phyloP scores from a whole-genome alignment of 2,888 invertebrate genomes.

The Tholera decimalis region DNA sequence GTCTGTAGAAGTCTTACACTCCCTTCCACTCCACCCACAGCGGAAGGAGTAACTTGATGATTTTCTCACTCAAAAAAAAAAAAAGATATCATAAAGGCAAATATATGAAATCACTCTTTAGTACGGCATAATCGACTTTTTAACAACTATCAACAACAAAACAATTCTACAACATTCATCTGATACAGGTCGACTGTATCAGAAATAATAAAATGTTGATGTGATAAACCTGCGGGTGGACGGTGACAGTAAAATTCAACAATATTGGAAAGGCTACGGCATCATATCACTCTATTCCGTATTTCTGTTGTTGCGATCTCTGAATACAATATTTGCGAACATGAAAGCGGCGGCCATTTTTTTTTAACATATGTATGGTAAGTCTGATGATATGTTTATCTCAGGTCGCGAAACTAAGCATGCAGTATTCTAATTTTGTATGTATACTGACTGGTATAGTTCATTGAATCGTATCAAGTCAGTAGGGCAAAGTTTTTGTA shows the following conservation, averaged over 20 bases:
- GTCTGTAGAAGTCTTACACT: no score
- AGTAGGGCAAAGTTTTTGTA: not conserved
- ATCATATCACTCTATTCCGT: conserved; percentile 24
- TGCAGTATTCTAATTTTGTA: not conserved
- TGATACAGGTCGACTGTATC: no score
- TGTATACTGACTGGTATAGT: not conserved
- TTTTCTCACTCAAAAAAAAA: no score
- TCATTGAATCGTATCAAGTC: not conserved
- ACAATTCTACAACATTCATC: no score
- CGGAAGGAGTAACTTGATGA: no score
- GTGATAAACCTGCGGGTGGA: conserved; percentile 28
- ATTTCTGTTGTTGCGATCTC: conserved; percentile 29
- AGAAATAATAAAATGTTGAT: conserved; percentile 37
- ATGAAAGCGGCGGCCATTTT: conserved; percentile 16
- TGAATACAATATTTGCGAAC: conserved; percentile 41
- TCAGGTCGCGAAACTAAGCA: no score
- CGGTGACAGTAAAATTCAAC: conserved; percentile 47
- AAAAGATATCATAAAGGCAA: no score
- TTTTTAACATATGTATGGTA: conserved; percentile 20
- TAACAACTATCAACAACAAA: no score
- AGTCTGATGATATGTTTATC: conserved; percentile 1
- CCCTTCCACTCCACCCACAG: no score
- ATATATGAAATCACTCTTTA: no score
- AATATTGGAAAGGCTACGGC: conserved; percentile 41
- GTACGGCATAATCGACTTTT: no score